Base-by-base conservation (phyloP, 2,113 vertebrate species). In the Callipepla californica region DNA sequence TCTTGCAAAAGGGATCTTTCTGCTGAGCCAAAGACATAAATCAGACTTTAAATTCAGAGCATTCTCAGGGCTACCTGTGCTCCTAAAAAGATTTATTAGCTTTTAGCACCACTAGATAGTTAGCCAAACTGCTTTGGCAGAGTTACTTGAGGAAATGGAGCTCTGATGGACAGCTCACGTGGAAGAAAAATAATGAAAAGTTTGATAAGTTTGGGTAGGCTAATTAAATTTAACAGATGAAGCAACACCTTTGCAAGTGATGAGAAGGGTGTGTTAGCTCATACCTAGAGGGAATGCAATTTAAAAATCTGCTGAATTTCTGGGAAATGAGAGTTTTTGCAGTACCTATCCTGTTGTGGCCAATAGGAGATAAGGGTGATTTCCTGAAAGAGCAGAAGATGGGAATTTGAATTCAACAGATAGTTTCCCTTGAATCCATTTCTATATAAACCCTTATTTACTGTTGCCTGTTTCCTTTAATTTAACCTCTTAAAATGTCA, bases 41-140 rank as follows among this genome's bases (percentile, higher is more conserved):
- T 16, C 63, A 72, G 89, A 55, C 67, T 77, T 93, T 63, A 88
- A 94, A 88, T 92, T 92, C 79, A 85, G 95, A 94, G 79, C 25
- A 17, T 65, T 86, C 55, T 80, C n/a, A 44, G 47, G 32, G 67
- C 76, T 95, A 83, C 87, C 89, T 96, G 85, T 90, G 21, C 32
- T 70, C 22, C 77, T 63, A n/a, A 38, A 38, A 82, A 92, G 91
- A 89, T 92, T 95, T 94, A 95, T 96, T 87, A 89, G 74, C 48
- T 81, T 66, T 81, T 86, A 96, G 94, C 62, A 48, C 48, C 74
- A 82, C 44, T 51, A 96, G 92, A 68, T 51, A 84, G 3, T 85
- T 90, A 89, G 75, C 92, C 96, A 95, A 85, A 42, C 77, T 61
- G 44, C 80, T 34, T 2, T 92, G 86, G 63, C 78, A 80, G 87